A percentile compares a stretch with the other conserved stretches of the same genome.
Evolutionary conservation across 2,888 invertebrate species (phyloP).

Genomic region (Neoaliturus tenellus): DNA sequence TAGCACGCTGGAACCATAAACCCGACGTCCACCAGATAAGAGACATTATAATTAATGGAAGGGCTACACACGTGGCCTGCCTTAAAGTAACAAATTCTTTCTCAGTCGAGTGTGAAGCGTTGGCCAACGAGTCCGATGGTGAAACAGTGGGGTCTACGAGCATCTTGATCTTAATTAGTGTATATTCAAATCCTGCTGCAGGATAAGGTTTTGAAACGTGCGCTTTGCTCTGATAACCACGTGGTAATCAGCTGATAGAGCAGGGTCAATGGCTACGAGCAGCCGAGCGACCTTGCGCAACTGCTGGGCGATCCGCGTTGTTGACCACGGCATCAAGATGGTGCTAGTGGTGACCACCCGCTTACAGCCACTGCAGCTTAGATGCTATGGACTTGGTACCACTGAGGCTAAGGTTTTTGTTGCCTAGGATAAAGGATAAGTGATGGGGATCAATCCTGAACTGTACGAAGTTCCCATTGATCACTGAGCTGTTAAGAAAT

Average conservation of each 20-base stretch:
- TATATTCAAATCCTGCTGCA: conserved; percentile 17
- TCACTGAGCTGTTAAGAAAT: too few species aligned
- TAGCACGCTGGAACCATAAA: conserved; percentile 7
- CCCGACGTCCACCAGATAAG: conserved; percentile 1
- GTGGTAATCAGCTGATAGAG: conserved; percentile 33
- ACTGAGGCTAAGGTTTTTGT: too few species aligned
- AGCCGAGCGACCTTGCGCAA: conserved; percentile 24
- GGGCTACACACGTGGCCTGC: conserved; percentile 41
- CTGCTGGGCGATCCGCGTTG: neutral
- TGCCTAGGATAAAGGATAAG: too few species aligned
- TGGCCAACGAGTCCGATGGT: conserved; percentile 13
- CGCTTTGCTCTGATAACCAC: conserved; percentile 30
- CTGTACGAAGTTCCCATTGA: too few species aligned
- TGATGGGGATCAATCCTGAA: too few species aligned
- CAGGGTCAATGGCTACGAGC: conserved; percentile 40
- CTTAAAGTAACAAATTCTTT: conserved; percentile 36
- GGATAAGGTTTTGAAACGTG: conserved; percentile 41
- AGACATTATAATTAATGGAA: conserved; percentile 39
- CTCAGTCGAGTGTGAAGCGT: conserved; percentile 40
- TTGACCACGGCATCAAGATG: conserved; percentile 8
- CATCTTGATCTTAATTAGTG: conserved; percentile 35
- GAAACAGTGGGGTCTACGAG: neutral
- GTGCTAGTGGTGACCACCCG: too few species aligned
- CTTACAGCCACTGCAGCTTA: too few species aligned
- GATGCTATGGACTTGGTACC: too few species aligned